Evolutionary conservation across 2,888 invertebrate species (phyloP), one percentile per base, ranked within the genome.

Genomic region (Watsonalla cultraria): DNA sequence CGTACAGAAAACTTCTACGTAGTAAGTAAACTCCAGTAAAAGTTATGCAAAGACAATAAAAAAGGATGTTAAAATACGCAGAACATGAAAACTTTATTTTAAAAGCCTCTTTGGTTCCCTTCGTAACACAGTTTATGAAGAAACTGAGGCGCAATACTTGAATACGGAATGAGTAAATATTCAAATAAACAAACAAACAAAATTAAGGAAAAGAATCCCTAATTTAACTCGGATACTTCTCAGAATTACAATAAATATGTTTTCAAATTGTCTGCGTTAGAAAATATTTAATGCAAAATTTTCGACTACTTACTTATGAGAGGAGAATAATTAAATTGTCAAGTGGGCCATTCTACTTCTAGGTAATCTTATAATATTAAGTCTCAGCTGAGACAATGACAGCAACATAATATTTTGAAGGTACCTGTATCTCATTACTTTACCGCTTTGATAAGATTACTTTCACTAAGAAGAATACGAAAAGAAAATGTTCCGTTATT

Each of bases 31-130:
- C 24, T 54, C 54, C 14, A 54, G 47, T 49, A 47, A 58, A 56
- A 61, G 64, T 59, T 65, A 65, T 65, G 61, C 63, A 62, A 59
- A 56, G 61, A 62, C 55, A 64, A 61, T 57, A 61, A 62, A 62
- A 45, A 66, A 61, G 62, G 55, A 58, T 59, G 62, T 61, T 59
- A 59, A 53, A 60, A 61, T 53, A 57, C 54, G 45, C 51, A 42
- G 54, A 61, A 58, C 53, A 53, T 54, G 46, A 1, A 47, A 54
- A 51, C 47, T 51, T 51, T 24, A 8, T 35, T 35, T 13, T 8
- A 48, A 7, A 34, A n/a, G 35, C 13, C 35, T 35, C 35, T 48
- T 13, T 48, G 34, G 13, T 8, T 48, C 8, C 50, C 35, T 46
- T 24, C 39, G 47, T 45, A 37, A 46, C 46, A 50, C 45, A 50